Conservation (phyloP, 2,113 vertebrate genomes). For the Aramus guarauna region DNA sequence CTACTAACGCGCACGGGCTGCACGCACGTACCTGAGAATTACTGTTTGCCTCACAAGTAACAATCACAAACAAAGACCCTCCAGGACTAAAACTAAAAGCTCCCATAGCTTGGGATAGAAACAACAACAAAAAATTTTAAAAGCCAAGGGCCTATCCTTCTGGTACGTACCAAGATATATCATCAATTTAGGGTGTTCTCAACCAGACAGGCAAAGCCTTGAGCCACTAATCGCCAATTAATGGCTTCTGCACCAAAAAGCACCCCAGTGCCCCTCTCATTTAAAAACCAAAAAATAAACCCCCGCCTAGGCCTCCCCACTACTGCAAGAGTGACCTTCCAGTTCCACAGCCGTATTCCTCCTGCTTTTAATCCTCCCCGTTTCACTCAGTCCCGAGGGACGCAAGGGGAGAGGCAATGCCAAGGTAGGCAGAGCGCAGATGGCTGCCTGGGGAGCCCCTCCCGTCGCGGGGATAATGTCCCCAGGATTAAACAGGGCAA, state of each 20-base stretch:
- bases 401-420: neutral
- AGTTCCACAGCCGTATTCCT: neutral
- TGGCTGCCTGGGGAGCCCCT: neutral
- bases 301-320: neutral
- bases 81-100: neutral
- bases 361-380: neutral
- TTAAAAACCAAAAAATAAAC: neutral
- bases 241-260: neutral
- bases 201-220: neutral
- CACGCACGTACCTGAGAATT: fast-evolving
- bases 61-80: neutral
- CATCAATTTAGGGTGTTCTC: neutral
- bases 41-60: neutral
- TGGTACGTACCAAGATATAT: neutral
- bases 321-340: neutral
- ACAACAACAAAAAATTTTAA: neutral
- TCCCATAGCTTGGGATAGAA: neutral
- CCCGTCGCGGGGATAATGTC: neutral
- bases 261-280: neutral
- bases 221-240: neutral
- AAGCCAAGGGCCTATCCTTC: neutral
- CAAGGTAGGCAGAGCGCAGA: neutral
- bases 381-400: neutral
- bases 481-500: fast-evolving
- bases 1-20: neutral